Evolutionary conservation across 2,888 invertebrate species (phyloP), one percentile per base, ranked within the genome.

Genomic region (Dexiosoma caninum): DNA sequence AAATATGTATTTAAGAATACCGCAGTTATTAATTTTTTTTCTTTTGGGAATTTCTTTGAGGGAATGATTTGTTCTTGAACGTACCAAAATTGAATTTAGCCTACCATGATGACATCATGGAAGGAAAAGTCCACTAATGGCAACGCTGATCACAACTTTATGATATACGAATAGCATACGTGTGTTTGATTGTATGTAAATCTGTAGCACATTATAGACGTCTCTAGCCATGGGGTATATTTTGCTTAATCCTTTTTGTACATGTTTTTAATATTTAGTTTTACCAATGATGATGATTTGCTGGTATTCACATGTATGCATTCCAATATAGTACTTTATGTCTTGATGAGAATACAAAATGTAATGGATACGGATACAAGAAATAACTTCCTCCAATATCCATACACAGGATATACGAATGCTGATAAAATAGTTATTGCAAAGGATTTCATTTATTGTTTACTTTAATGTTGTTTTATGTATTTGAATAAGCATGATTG

Each of bases 241-340:
- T 69, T 77, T 60, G 51, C 66, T 70, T 80, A 80, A 80, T 80
- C 75, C 75, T 71, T 75, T 75, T 70, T 71, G 64, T 55, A 60
- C 70, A 66, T 75, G 80, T 40, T 69, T 62, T 42, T 59, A 57
- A 69, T 79, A 69, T 79, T 60, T 70, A 60, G 51, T 66, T 60
- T 69, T 59, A n/a, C 30, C 42, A 9, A 59, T 23, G 37, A 53
- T 67, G 74, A 42, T 59, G 40, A 67, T 55, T 78, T 64, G 44
- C 59, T 74, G 21, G 27, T 37, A 66, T 44, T 14, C 16, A 30
- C 21, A 62, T 21, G 8, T 35, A 53, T 12, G 8, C 16, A 62
- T 37, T 16, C 40, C 30, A 9, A 9, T n/a, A 21, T 51, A 27
- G 3, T 27, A n/a, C 12, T 30, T 19, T 7, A 19, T 32, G 10